Evolutionary conservation across 1,140 invertebrate species (phyloP), one percentile per base, ranked within the genome.

Genomic region (Branchinecta lindahli): DNA sequence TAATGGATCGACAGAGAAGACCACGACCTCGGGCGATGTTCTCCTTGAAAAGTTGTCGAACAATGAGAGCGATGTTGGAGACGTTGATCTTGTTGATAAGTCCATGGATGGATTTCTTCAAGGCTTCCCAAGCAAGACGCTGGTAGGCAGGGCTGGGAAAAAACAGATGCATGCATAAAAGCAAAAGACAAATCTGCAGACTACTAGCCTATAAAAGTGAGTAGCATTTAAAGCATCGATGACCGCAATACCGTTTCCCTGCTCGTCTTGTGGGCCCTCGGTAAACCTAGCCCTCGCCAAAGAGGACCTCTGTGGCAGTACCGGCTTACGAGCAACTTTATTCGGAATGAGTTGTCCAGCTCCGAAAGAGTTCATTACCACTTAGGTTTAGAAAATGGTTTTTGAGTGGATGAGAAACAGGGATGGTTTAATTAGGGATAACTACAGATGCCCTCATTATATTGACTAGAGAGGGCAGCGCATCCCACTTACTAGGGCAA

Each of bases 81-180:
- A 91, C 89, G 76, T 98, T 99, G 0, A 99, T 88, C 84, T 98
- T 99, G 80, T 99, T 99, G 67, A 99, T 94, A 71, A 91, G 86
- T 77, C 97, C 96, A 77, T 98, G 94, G 72, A 99, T 94, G n/a
- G 94, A 97, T 78, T 99, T 99, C 77, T 99, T 99, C 15, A 99
- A 79, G 0, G 94, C 93, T 83, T 99, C 96, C 97, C 96, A 99
- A 3, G 96, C 89, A 12, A 99, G 87, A 73, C 96, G 82, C 80
- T 99, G 97, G 81, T 94, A 99, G 9, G 91, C 90, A 12, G 87
- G 85, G 73, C 91, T 92, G 65, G 66, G 72, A 67, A 10, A 61
- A 74, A 70, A 70, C 67, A 66, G 69, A 70, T 9, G 71, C 45
- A 72, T 44, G 47, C 8, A 8, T 18, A 71, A 47, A 44, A 8